Evolutionary conservation across 2,797 vertebrate genomes (phyloP).

Genomic region (Gymnothorax reevesii): DNA sequence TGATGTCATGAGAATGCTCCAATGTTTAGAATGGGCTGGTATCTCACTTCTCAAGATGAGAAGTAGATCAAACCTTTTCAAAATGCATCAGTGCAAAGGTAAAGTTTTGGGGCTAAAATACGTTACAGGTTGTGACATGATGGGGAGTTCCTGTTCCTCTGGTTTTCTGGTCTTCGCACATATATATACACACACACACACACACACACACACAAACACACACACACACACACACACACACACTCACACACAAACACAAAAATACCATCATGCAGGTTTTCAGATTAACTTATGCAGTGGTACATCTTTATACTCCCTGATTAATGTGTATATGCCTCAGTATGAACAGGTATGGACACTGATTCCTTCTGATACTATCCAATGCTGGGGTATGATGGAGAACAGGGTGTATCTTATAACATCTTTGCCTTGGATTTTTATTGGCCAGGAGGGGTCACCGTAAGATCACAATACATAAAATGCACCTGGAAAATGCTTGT

Average conservation of each 20-base stretch:
- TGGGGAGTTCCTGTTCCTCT: not conserved
- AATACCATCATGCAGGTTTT: too few relatives aligned
- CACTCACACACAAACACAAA: too few relatives aligned
- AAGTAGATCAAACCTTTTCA: not conserved
- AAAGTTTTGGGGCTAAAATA: not conserved
- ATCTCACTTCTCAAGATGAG: not conserved
- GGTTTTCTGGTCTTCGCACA: not conserved
- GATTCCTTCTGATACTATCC: not conserved
- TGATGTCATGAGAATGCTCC: not conserved
- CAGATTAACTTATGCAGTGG: not conserved
- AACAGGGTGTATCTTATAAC: not conserved
- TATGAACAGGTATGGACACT: not conserved
- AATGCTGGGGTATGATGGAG: not conserved
- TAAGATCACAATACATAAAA: not conserved
- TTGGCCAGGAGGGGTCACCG: conserved; percentile 6
- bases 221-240: too few relatives aligned
- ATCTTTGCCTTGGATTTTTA: not conserved
- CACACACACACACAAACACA: too few relatives aligned
- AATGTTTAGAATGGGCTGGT: not conserved
- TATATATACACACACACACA: not conserved
- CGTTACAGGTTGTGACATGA: not conserved
- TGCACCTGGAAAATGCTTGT: not conserved
- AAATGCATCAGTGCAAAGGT: not conserved
- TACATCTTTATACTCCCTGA: not conserved
- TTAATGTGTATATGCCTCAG: not conserved